Percentiles rank a stretch among this genome's conserved stretches.
Evolutionary conservation across 35 echinoderm and acorn worm genomes (phyloP).

Genomic region (Holothuria glaberrima): DNA sequence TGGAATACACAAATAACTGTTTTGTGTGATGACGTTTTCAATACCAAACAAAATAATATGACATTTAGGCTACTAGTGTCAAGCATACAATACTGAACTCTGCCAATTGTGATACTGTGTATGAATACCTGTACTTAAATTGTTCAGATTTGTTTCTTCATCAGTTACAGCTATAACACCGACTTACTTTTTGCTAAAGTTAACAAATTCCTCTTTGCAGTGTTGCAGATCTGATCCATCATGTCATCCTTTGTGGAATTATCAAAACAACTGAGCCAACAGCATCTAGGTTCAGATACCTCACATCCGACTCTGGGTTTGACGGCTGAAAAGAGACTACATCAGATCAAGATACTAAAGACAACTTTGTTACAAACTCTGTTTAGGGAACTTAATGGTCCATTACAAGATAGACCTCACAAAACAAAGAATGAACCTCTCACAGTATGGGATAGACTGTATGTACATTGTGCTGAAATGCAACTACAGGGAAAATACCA

Average conservation of each 20-base stretch:
- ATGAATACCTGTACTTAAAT: no score
- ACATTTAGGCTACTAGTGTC: no score
- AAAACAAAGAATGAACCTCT: background rate
- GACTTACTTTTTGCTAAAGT: no score
- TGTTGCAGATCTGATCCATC: no score
- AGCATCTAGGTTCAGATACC: background rate
- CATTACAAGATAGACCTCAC: slow-evolving; percentile 1
- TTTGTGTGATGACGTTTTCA: no score
- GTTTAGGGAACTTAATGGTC: slow-evolving; percentile 17
- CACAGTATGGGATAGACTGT: slow-evolving; percentile 25
- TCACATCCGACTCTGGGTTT: slow-evolving; percentile 17
- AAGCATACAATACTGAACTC: no score
- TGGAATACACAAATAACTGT: no score
- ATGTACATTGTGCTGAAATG: slow-evolving; percentile 20
- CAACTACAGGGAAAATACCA: background rate
- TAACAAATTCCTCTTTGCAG: no score
- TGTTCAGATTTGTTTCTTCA: no score
- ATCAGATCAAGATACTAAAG: background rate
- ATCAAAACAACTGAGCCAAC: slow-evolving; percentile 14
- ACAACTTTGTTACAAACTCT: background rate
- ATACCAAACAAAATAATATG: no score
- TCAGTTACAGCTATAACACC: no score
- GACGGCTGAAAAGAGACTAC: slow-evolving; percentile 34
- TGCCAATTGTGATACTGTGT: no score
- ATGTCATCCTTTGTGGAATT: slow-evolving; percentile 47